A percentile compares a stretch with the other conserved stretches of the same genome.
Conservation (phyloP, 2,113 vertebrate genomes). For the Nyctereutes procyonoides region DNA sequence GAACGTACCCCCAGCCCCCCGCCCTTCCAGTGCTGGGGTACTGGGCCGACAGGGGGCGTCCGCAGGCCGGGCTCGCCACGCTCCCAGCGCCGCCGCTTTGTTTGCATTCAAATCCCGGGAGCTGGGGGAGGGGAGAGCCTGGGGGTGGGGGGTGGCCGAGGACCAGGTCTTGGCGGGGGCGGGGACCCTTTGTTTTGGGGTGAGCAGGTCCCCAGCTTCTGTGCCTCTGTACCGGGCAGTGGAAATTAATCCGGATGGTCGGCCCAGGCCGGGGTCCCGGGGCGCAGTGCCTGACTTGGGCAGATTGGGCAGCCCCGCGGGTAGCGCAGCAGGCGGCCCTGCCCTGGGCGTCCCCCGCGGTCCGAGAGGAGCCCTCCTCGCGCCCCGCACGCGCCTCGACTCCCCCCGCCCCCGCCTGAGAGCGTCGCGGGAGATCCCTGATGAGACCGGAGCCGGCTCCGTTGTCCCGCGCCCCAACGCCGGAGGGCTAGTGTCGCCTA, state of each 20-base stretch:
- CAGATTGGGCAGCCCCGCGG: neutral
- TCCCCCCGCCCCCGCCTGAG: neutral
- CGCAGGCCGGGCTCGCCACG: conserved; percentile 67
- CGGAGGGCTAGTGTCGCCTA: neutral
- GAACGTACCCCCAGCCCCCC: neutral
- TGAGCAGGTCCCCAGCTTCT: neutral
- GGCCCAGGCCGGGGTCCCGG: neutral
- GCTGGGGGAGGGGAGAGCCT: conserved; percentile 63
- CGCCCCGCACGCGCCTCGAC: neutral
- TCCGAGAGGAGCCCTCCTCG: neutral
- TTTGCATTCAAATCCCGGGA: conserved; percentile 79
- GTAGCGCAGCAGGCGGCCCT: neutral
- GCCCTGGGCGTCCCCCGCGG: neutral
- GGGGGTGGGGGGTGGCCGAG: neutral
- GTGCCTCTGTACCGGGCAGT: neutral
- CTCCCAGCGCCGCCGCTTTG: conserved; percentile 78
- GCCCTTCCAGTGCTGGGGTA: conserved; percentile 58
- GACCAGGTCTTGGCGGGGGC: neutral
- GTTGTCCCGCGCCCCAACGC: neutral
- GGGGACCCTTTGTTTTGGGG: conserved; percentile 63
- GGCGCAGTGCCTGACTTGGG: conserved; percentile 16
- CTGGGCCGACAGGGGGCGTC: conserved; percentile 78
- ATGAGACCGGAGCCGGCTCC: neutral
- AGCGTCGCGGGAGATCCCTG: neutral
- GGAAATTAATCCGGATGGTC: neutral